Conservation (phyloP, 2,113 vertebrate genomes). For the Dinomys branickii region DNA sequence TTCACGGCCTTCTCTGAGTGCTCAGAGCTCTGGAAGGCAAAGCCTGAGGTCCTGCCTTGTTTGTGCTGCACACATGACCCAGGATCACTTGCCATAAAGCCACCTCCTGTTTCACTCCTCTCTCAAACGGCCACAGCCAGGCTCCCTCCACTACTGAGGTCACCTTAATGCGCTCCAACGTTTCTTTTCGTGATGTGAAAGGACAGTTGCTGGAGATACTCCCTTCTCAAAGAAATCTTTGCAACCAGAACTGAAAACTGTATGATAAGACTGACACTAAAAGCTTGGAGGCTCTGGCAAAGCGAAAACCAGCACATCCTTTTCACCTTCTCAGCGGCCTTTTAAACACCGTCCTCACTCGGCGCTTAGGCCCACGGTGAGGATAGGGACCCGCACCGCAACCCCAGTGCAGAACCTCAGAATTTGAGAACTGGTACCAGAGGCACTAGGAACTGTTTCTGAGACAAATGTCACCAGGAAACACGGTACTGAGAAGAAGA, state of each 20-base stretch:
- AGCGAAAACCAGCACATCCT: not conserved
- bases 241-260: not conserved
- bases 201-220: constrained; percentile 19
- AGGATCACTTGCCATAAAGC: not conserved
- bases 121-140: constrained; percentile 5
- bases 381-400: not conserved
- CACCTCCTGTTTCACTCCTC: not conserved
- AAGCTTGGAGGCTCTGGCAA: not conserved
- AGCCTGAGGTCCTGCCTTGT: not conserved
- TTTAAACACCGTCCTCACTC: not conserved
- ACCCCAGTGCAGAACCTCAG: not conserved
- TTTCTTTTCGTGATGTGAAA: constrained; percentile 42
- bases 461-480: constrained; percentile 9
- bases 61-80: not conserved
- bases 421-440: not conserved
- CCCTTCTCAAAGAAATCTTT: constrained; percentile 52
- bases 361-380: not conserved
- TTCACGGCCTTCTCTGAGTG: not conserved
- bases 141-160: not conserved
- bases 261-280: not conserved
- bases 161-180: not conserved
- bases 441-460: not conserved
- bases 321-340: not conserved
- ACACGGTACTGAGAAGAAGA: not conserved
- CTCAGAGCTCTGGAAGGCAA: not conserved